Conservation (phyloP, 64 coral and sea anemone genomes). For the Trachythela sp. region DNA sequence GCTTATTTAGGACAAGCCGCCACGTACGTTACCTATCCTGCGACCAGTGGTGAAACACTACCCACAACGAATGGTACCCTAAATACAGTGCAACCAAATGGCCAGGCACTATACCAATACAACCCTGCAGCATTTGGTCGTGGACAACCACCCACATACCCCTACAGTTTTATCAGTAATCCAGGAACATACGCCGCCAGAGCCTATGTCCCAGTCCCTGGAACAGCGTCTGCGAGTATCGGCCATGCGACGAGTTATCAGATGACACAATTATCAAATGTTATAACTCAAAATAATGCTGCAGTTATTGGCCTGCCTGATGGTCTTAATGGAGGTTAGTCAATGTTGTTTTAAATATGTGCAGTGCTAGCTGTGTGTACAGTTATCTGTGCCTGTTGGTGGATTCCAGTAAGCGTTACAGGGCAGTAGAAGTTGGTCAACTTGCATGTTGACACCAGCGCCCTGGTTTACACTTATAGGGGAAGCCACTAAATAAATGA, state of each 20-base stretch:
- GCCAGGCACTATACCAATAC: neutral
- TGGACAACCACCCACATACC: neutral
- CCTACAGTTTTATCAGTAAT: constrained; percentile 14
- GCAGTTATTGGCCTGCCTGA: neutral
- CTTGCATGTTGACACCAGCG: too few relatives aligned
- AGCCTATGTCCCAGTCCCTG: neutral
- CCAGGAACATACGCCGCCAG: neutral
- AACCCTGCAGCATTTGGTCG: constrained; percentile 4
- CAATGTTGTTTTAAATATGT: neutral
- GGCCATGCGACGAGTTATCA: constrained; percentile 11
- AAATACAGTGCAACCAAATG: neutral
- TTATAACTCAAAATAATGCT: constrained; percentile 9
- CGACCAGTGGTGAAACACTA: neutral
- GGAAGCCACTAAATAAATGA: too few relatives aligned
- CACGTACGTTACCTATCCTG: neutral
- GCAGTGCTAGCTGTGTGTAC: too few relatives aligned
- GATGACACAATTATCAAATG: constrained; percentile 6
- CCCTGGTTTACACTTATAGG: too few relatives aligned
- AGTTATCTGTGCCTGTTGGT: too few relatives aligned
- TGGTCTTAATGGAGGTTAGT: neutral
- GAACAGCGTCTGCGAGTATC: neutral
- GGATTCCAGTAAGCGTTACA: too few relatives aligned
- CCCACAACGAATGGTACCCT: neutral
- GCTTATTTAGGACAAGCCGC: neutral
- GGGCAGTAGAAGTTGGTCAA: too few relatives aligned